These are phyloP conservation scores for Siniperca chuatsi DNA, from an alignment of 2,113 vertebrate genomes.

Conservation along the genomic window DNA sequence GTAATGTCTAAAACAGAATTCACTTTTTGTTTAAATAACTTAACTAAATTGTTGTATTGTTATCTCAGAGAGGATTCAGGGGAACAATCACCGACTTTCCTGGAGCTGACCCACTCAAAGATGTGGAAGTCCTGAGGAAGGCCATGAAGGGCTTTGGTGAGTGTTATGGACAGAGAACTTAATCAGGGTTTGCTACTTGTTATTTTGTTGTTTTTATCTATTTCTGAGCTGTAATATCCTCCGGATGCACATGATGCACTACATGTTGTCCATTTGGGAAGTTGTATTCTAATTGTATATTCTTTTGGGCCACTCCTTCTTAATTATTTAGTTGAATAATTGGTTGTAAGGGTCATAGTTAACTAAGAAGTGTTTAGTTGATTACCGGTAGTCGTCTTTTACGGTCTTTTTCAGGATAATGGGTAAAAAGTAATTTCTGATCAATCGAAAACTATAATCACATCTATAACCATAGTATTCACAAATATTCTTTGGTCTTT, in stretches of 20 bases:
- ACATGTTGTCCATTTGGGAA: background rate
- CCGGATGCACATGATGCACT: background rate
- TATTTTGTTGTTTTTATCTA: background rate
- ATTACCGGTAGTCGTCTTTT: background rate
- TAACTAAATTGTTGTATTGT: constrained; percentile 42
- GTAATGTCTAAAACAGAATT: background rate
- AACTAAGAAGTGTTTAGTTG: background rate
- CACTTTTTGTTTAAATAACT: background rate
- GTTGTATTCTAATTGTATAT: background rate
- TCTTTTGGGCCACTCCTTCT: background rate
- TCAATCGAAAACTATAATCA: background rate
- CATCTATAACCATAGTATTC: background rate
- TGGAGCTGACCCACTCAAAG: constrained; percentile 92
- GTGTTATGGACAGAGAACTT: constrained; percentile 42
- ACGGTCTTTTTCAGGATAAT: background rate
- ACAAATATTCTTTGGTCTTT: background rate
- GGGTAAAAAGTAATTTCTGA: background rate
- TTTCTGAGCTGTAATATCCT: background rate
- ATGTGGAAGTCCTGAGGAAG: constrained; percentile 95
- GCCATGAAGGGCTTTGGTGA: constrained; percentile 99
- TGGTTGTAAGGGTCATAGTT: background rate
- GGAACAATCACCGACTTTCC: constrained; percentile 90
- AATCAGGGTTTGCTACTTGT: background rate
- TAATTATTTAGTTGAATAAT: background rate
- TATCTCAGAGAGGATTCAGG: constrained; percentile 86